Conservation (phyloP, 2,113 vertebrate species). For the Nerophis ophidion region DNA sequence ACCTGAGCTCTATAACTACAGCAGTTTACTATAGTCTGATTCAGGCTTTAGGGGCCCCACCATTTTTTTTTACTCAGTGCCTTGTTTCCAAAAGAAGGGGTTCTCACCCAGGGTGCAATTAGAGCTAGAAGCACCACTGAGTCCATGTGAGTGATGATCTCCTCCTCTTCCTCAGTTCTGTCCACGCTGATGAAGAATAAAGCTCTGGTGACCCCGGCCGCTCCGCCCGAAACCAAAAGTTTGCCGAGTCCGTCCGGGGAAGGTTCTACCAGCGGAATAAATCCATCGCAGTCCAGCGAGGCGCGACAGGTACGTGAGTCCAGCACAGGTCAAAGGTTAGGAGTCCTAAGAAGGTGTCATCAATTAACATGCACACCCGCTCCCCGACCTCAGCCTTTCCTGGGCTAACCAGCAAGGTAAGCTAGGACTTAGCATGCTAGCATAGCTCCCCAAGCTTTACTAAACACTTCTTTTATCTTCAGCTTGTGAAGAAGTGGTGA, state of each 20-base stretch:
- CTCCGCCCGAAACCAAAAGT: conserved; percentile 26
- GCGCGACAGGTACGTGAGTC: conserved; percentile 30
- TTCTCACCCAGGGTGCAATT: no score
- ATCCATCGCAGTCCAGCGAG: not conserved
- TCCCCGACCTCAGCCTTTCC: conserved; percentile 41
- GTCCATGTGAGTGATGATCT: no score
- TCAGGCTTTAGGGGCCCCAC: no score
- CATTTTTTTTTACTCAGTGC: no score
- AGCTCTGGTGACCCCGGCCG: conserved; percentile 19
- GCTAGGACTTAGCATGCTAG: conserved; percentile 2
- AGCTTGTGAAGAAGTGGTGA: no score
- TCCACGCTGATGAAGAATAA: conserved; percentile 54
- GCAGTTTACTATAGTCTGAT: no score
- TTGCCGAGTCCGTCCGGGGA: conserved; percentile 40
- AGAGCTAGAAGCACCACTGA: no score
- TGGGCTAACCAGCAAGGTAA: conserved; percentile 46
- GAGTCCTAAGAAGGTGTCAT: not conserved
- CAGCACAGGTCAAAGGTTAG: not conserved
- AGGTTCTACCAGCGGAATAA: not conserved
- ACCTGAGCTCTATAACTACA: no score
- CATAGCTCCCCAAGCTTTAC: not conserved
- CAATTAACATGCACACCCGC: no score
- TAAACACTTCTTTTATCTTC: no score
- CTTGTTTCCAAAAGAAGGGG: no score
- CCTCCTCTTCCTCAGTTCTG: conserved; percentile 37